These are phyloP conservation scores for Melinaea marsaeus DNA, from an alignment of 2,888 invertebrate species.

Conservation along the genomic window DNA sequence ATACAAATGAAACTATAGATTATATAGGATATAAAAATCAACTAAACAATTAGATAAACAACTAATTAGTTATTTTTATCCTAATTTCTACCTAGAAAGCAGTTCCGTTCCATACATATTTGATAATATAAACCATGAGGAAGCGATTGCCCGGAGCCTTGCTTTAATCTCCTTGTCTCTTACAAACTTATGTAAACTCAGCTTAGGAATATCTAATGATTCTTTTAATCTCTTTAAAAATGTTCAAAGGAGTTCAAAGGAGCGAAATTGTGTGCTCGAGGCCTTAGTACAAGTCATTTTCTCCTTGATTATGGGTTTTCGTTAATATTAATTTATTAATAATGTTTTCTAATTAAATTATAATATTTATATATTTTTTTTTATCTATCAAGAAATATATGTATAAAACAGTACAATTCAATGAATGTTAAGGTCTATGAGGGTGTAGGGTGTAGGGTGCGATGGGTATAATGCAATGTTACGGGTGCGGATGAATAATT, in stretches of 20 bases:
- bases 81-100: background rate
- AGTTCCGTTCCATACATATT: conserved; percentile 18
- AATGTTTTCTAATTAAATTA: background rate
- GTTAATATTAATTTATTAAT: conserved; percentile 10
- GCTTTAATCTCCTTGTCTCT: conserved; percentile 70
- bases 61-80: no score
- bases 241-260: conserved; percentile 67
- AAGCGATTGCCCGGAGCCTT: conserved; percentile 46
- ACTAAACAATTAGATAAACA: no score
- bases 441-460: conserved; percentile 19
- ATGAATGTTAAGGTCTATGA: background rate
- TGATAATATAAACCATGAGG: conserved; percentile 26
- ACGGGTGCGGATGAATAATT: conserved; percentile 54
- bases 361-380: no score
- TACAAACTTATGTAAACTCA: conserved; percentile 41
- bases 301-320: conserved; percentile 21
- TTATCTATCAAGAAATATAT: no score
- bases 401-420: no score
- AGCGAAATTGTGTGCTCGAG: conserved; percentile 25
- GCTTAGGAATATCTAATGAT: conserved; percentile 70
- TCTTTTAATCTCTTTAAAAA: conserved; percentile 72
- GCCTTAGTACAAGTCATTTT: conserved; percentile 23
- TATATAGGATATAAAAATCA: no score
- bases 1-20: no score
- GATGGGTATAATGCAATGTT: background rate